Conservation (phyloP, 2,113 vertebrate species). For the Myiozetetes cayanensis region DNA sequence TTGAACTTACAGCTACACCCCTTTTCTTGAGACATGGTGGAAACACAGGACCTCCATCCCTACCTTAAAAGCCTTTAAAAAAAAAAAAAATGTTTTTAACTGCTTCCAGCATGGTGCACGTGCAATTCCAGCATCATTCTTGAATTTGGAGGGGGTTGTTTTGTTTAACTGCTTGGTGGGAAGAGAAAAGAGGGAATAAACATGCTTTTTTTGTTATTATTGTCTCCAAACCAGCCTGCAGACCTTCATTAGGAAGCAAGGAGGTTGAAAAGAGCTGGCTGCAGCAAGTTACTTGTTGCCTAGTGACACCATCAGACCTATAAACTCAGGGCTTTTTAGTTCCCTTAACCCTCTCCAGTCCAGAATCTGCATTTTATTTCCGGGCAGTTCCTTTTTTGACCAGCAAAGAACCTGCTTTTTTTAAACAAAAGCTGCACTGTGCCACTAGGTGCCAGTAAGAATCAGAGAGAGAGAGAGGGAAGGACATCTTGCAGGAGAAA, state of each 20-base stretch:
- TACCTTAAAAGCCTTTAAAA: not conserved
- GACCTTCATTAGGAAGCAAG: not conserved
- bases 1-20: not conserved
- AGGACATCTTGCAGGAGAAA: not conserved
- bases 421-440: not conserved
- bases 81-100: not conserved
- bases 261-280: constrained; percentile 24
- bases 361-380: not conserved
- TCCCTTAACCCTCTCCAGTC: constrained; percentile 27
- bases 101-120: not conserved
- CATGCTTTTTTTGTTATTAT: not conserved
- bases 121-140: not conserved
- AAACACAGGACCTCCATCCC: not conserved
- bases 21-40: not conserved
- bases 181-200: not conserved
- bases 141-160: not conserved
- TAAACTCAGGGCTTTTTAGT: constrained; percentile 7
- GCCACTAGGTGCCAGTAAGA: constrained; percentile 29
- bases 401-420: not conserved
- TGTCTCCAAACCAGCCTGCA: not conserved
- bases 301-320: constrained; percentile 54
- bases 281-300: constrained; percentile 54
- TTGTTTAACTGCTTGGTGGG: not conserved
- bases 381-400: not conserved
- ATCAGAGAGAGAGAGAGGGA: not conserved